A percentile compares a stretch with the other conserved stretches of the same genome.
phyloP scores from a whole-genome alignment of 2,888 invertebrate species.

The Orchesellides sinensis region DNA sequence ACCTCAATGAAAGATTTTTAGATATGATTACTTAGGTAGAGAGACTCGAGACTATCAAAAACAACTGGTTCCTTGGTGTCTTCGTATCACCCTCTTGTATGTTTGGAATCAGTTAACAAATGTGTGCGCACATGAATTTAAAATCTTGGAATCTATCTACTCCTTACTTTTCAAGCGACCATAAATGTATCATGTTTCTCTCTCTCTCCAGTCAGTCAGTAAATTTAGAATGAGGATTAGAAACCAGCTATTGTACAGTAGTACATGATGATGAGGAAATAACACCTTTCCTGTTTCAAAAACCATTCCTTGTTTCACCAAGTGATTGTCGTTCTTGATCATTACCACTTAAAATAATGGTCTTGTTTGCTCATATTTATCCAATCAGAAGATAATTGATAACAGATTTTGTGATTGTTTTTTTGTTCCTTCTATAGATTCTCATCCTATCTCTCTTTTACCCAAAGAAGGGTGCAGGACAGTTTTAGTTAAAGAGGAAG shows the following conservation, averaged over 20 bases:
- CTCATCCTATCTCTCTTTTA: background rate
- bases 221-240: too few relatives aligned
- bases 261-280: slow-evolving; percentile 27
- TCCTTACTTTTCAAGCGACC: too few relatives aligned
- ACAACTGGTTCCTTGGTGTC: too few relatives aligned
- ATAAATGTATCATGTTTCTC: slow-evolving; percentile 9
- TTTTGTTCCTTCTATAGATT: background rate
- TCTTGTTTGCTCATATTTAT: slow-evolving; percentile 20
- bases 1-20: too few relatives aligned
- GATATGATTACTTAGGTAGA: too few relatives aligned
- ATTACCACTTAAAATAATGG: slow-evolving; percentile 23
- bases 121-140: too few relatives aligned
- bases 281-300: slow-evolving; percentile 41
- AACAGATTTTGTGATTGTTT: background rate
- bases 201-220: background rate
- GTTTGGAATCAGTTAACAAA: too few relatives aligned
- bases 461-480: background rate
- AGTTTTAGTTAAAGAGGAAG: too few relatives aligned
- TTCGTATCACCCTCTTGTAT: too few relatives aligned
- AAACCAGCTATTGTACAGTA: slow-evolving; percentile 9
- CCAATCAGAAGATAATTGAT: background rate
- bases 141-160: too few relatives aligned
- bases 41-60: too few relatives aligned
- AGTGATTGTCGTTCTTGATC: background rate
- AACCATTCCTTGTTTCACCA: slow-evolving; percentile 8